These are phyloP conservation scores for Eristalinus sepulchralis DNA, from an alignment of 2,888 invertebrate species.

Conservation along the genomic window DNA sequence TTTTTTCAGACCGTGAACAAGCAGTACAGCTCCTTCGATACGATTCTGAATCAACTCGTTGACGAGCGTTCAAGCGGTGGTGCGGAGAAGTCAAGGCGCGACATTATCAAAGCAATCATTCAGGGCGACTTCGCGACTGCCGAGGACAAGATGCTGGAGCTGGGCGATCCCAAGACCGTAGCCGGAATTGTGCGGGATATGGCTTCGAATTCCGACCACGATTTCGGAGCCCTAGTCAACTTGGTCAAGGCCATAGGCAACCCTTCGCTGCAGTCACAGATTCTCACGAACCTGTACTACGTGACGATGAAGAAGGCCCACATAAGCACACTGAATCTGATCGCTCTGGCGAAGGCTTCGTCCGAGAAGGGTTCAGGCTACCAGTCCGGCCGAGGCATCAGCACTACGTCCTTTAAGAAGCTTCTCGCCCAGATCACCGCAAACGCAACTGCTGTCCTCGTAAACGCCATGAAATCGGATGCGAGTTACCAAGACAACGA, in stretches of 20 bases:
- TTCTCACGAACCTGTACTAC: background rate
- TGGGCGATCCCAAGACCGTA: background rate
- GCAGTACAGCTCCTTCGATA: too few relatives aligned
- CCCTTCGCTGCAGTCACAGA: background rate
- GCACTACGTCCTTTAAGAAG: background rate
- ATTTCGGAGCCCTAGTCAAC: background rate
- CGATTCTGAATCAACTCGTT: background rate
- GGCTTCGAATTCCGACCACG: background rate
- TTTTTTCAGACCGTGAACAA: too few relatives aligned
- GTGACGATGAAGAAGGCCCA: background rate
- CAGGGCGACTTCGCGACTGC: background rate
- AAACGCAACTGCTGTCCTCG: background rate
- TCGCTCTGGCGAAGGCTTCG: background rate
- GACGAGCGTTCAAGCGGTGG: background rate
- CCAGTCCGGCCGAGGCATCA: background rate
- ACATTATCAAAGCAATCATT: background rate
- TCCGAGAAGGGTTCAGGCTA: background rate
- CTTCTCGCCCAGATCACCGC: background rate
- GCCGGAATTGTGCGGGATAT: background rate
- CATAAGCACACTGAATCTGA: background rate
- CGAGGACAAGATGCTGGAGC: background rate
- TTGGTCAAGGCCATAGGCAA: background rate
- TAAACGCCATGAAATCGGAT: background rate
- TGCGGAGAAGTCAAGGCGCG: background rate
- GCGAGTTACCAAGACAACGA: background rate